Evolutionary conservation across 2,888 invertebrate genomes (phyloP).

Genomic region (Melanostoma mellinum): DNA sequence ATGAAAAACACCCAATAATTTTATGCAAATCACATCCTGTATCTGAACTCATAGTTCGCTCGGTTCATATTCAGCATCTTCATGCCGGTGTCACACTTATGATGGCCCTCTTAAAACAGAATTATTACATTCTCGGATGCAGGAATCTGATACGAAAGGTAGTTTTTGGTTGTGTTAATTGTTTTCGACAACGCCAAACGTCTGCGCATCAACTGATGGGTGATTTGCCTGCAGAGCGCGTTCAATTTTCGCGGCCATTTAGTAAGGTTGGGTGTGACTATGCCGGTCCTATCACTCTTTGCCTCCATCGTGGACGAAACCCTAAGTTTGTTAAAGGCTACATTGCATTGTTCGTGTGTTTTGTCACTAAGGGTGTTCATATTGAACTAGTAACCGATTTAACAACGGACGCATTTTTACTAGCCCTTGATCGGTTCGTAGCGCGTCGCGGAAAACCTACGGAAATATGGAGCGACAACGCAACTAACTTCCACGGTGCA

Average conservation of each 20-base stretch:
- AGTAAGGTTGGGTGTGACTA: conserved; percentile 35
- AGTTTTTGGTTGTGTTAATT: conserved; percentile 40
- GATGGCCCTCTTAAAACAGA: conserved; percentile 3
- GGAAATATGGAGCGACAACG: too few species aligned
- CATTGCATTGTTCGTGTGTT: too few species aligned
- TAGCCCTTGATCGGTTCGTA: too few species aligned
- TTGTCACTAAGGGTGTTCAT: too few species aligned
- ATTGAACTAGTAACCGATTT: too few species aligned
- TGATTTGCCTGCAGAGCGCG: conserved; percentile 36
- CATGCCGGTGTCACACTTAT: conserved; percentile 1
- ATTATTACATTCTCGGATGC: conserved; percentile 28
- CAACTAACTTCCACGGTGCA: too few species aligned
- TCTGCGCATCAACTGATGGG: conserved; percentile 42
- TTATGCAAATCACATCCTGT: conserved; percentile 28
- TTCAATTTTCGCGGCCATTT: conserved; percentile 44
- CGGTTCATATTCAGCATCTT: conserved; percentile 12
- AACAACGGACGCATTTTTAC: too few species aligned
- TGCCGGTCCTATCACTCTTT: conserved; percentile 13
- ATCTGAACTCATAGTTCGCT: neutral
- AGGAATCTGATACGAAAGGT: conserved; percentile 29
- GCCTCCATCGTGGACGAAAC: conserved; percentile 10
- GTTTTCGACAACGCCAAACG: conserved; percentile 30
- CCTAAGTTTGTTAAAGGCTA: too few species aligned
- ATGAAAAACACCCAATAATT: conserved; percentile 42
- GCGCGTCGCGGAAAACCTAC: too few species aligned